Evolutionary conservation across 2,113 vertebrate genomes (phyloP).

Genomic region (Heterotis niloticus): DNA sequence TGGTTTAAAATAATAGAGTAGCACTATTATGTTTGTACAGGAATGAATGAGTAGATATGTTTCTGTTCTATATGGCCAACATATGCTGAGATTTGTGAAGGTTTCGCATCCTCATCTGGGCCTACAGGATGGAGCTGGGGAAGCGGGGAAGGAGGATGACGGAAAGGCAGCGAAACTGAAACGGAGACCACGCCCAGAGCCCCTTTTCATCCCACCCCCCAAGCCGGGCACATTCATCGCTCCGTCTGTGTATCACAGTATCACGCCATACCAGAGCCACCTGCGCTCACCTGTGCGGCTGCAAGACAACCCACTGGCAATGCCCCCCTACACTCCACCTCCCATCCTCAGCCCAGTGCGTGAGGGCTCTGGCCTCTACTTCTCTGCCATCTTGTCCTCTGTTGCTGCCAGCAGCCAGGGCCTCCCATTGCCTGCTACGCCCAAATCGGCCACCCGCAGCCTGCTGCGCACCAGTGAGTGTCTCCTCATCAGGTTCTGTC

Average conservation of each 20-base stretch:
- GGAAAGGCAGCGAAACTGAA: constrained; percentile 79
- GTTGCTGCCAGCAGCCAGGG: constrained; percentile 66
- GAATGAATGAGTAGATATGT: too few relatives aligned
- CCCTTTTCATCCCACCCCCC: constrained; percentile 94
- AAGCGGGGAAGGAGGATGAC: constrained; percentile 70
- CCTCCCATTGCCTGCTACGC: constrained; percentile 81
- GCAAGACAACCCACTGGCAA: constrained; percentile 80
- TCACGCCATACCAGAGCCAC: constrained; percentile 94
- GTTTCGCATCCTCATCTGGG: too few relatives aligned
- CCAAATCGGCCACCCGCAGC: constrained; percentile 88
- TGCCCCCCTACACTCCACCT: constrained; percentile 92
- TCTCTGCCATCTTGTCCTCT: constrained; percentile 86
- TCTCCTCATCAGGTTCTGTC: neutral
- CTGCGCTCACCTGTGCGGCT: constrained; percentile 88
- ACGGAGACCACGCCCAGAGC: constrained; percentile 86
- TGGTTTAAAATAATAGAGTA: too few relatives aligned
- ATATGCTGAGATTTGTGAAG: too few relatives aligned
- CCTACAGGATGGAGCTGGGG: constrained; percentile 57
- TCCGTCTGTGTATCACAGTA: constrained; percentile 83
- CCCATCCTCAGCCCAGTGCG: constrained; percentile 96
- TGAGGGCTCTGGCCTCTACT: constrained; percentile 94
- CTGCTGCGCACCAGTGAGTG: constrained; percentile 90
- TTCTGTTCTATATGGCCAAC: too few relatives aligned
- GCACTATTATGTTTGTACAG: too few relatives aligned
- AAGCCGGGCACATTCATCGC: constrained; percentile 84